Evolutionary conservation across 1,140 invertebrate genomes (phyloP).

Genomic region (Bursaphelenchus mucronatus): DNA sequence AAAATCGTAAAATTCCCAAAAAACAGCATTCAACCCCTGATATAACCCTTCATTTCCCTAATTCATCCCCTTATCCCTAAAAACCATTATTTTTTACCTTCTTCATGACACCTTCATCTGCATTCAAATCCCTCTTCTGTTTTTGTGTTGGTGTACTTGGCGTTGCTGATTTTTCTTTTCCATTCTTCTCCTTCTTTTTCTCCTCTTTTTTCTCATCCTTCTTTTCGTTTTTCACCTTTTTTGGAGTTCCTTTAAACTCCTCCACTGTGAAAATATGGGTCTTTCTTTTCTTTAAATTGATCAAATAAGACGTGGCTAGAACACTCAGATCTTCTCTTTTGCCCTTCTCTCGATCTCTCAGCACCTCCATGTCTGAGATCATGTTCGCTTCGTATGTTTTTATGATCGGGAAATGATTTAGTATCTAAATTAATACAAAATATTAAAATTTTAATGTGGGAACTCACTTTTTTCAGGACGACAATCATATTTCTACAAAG

Average conservation of each 20-base stretch:
- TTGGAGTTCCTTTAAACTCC: constrained; percentile 15
- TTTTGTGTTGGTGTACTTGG: not conserved
- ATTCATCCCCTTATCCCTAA: too few species aligned
- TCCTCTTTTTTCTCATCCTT: not conserved
- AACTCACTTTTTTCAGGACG: constrained; percentile 41
- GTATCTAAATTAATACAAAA: constrained; percentile 28
- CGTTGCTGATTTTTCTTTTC: not conserved
- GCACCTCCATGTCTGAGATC: constrained; percentile 26
- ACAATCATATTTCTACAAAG: constrained; percentile 36
- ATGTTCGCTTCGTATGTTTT: constrained; percentile 4
- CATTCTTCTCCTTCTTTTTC: constrained; percentile 4
- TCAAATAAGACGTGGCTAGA: constrained; percentile 31
- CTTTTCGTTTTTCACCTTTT: not conserved
- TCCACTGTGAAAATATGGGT: constrained; percentile 22
- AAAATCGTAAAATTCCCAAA: too few species aligned
- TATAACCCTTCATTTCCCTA: too few species aligned
- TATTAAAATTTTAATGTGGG: constrained; percentile 11
- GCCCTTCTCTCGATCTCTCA: constrained; percentile 38
- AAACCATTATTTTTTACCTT: too few species aligned
- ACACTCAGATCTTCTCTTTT: constrained; percentile 35
- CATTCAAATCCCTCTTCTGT: too few species aligned
- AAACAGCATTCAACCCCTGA: too few species aligned
- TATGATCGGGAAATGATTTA: constrained; percentile 32
- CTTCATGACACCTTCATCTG: too few species aligned
- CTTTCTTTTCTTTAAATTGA: constrained; percentile 30